These are phyloP conservation scores for Bruchidius siliquastri DNA, from an alignment of 2,888 invertebrate genomes.

Conservation along the genomic window DNA sequence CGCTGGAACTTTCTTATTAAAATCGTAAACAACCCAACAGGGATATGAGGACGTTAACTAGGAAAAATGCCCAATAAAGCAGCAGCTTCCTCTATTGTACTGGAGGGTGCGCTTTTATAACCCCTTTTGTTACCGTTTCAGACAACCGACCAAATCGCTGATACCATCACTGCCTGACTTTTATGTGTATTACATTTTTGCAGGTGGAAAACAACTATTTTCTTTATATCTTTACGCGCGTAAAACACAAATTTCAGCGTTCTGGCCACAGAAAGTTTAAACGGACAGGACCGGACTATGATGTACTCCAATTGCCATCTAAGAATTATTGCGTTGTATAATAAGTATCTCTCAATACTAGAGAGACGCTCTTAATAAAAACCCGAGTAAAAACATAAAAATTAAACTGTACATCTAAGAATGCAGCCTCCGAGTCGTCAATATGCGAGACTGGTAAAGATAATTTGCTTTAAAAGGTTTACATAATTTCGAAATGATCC, in stretches of 20 bases:
- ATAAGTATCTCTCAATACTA: no score
- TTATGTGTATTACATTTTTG: neutral
- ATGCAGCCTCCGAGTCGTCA: no score
- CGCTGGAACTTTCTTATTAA: neutral
- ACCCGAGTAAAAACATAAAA: no score
- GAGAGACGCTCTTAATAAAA: no score
- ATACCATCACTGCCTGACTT: neutral
- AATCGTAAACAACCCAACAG: neutral
- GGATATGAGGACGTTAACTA: neutral
- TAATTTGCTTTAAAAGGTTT: no score
- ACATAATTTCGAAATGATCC: no score
- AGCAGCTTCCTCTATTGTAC: neutral
- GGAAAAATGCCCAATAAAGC: neutral
- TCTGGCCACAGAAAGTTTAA: neutral
- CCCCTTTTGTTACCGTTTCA: neutral
- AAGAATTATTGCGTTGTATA: no score
- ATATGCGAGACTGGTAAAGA: no score
- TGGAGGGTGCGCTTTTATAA: neutral
- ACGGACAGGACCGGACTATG: no score
- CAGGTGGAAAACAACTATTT: neutral
- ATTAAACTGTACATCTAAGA: no score
- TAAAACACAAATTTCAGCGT: neutral
- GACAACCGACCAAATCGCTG: neutral
- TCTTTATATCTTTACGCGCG: neutral
- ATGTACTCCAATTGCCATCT: no score